phyloP scores from a whole-genome alignment of 2,113 vertebrate species.

The Rutilus rutilus region DNA sequence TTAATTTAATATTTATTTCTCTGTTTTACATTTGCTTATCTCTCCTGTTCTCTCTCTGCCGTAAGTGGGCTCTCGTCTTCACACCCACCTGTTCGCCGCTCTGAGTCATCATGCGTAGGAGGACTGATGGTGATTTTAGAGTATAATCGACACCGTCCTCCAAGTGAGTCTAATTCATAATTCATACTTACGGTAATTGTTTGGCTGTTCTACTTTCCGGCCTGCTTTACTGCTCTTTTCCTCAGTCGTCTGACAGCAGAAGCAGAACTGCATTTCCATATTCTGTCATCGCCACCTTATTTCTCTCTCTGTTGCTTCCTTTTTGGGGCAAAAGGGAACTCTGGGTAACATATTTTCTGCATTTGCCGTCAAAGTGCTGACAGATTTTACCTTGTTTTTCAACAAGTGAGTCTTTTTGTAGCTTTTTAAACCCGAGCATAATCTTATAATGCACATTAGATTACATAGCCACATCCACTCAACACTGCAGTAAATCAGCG shows the following conservation, averaged over 20 bases:
- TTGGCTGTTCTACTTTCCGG: background rate
- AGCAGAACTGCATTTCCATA: background rate
- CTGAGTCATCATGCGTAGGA: background rate
- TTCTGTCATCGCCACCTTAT: background rate
- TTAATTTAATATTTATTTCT: background rate
- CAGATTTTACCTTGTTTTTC: background rate
- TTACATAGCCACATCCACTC: background rate
- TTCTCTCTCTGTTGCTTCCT: background rate
- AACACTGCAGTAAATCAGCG: background rate
- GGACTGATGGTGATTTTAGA: slow-evolving; percentile 2
- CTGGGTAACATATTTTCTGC: background rate
- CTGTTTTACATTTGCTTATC: background rate
- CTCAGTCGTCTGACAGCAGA: background rate
- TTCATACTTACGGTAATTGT: slow-evolving; percentile 1
- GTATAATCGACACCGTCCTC: slow-evolving; percentile 4
- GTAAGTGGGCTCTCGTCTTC: background rate
- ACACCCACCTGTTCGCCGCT: background rate
- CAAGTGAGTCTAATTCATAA: slow-evolving; percentile 2
- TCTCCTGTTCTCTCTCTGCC: background rate
- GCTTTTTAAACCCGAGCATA: background rate
- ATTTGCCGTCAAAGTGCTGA: background rate
- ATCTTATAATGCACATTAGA: background rate
- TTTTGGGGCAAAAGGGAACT: slow-evolving; percentile 2
- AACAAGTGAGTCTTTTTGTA: background rate
- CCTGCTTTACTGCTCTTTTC: background rate